phyloP scores from a whole-genome alignment of 2,113 vertebrate species.

The Catagonus wagneri region DNA sequence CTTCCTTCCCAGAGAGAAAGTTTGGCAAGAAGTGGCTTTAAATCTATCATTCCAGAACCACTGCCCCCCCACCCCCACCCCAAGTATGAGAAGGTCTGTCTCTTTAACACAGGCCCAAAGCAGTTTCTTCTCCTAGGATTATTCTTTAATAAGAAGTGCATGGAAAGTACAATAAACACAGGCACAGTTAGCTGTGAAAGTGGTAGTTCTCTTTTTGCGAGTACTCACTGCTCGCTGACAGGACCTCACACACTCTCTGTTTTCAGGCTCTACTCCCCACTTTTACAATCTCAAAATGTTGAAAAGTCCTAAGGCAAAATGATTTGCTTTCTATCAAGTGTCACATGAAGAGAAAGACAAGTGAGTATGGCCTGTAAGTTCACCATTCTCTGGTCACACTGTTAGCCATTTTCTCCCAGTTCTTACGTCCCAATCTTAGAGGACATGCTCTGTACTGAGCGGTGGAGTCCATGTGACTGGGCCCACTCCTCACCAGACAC shows the following conservation, averaged over 20 bases:
- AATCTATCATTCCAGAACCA: neutral
- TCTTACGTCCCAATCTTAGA: slow-evolving; percentile 15
- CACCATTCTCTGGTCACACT: neutral
- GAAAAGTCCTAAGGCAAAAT: slow-evolving; percentile 31
- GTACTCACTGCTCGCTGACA: neutral
- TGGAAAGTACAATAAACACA: neutral
- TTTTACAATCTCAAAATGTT: neutral
- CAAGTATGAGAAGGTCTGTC: neutral
- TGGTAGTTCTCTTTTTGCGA: neutral
- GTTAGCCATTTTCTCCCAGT: neutral
- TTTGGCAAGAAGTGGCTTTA: neutral
- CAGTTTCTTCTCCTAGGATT: neutral
- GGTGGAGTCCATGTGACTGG: neutral
- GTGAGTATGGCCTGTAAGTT: neutral
- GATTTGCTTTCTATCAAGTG: slow-evolving; percentile 9
- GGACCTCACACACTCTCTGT: neutral
- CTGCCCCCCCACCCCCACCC: too few relatives aligned
- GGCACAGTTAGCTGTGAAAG: neutral
- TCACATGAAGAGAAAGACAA: slow-evolving; percentile 29
- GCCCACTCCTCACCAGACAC: neutral
- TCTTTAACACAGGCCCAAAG: neutral
- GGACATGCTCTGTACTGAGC: neutral
- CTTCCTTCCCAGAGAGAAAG: neutral
- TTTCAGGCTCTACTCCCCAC: neutral
- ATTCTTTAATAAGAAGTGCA: neutral